Percentiles rank a stretch among this genome's conserved stretches.
Evolutionary conservation across 2,888 invertebrate species (phyloP).

Genomic region (Plutella xylostella): DNA sequence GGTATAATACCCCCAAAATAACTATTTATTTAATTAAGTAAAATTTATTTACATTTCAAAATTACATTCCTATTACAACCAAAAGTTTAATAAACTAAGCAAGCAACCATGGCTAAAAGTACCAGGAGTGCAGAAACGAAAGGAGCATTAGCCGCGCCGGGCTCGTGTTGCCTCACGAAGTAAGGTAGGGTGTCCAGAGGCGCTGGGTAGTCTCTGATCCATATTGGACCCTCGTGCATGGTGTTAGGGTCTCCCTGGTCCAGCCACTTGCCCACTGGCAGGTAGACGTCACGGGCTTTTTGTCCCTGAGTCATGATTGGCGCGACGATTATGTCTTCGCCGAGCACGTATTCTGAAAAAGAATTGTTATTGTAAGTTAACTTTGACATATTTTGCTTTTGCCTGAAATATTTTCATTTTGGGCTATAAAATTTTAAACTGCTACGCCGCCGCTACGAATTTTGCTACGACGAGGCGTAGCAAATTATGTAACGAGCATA

Average conservation of each 20-base stretch:
- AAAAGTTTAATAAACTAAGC: slow-evolving; percentile 10
- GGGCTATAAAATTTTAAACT: too few species aligned
- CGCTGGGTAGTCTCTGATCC: slow-evolving; percentile 74
- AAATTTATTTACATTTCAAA: too few species aligned
- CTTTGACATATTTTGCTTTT: too few species aligned
- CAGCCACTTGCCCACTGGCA: slow-evolving; percentile 80
- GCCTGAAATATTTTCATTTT: too few species aligned
- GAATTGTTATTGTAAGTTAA: too few species aligned
- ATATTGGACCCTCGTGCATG: slow-evolving; percentile 67
- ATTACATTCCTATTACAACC: too few species aligned
- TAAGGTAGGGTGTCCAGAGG: slow-evolving; percentile 77
- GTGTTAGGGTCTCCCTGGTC: slow-evolving; percentile 65
- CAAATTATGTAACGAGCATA: too few species aligned
- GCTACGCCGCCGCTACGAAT: too few species aligned
- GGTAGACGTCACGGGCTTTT: slow-evolving; percentile 75
- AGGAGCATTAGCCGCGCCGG: slow-evolving; percentile 23
- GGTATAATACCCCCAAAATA: too few species aligned
- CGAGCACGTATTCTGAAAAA: slow-evolving; percentile 79
- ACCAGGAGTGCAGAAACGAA: slow-evolving; percentile 25
- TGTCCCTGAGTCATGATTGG: slow-evolving; percentile 77
- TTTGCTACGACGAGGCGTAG: too few species aligned
- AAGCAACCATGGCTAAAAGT: slow-evolving; percentile 27
- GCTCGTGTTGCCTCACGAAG: slow-evolving; percentile 54
- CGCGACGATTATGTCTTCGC: slow-evolving; percentile 81
- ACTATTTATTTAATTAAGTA: too few species aligned